phyloP scores from a whole-genome alignment of 1,140 invertebrate species.

The Lepidurus arcticus region DNA sequence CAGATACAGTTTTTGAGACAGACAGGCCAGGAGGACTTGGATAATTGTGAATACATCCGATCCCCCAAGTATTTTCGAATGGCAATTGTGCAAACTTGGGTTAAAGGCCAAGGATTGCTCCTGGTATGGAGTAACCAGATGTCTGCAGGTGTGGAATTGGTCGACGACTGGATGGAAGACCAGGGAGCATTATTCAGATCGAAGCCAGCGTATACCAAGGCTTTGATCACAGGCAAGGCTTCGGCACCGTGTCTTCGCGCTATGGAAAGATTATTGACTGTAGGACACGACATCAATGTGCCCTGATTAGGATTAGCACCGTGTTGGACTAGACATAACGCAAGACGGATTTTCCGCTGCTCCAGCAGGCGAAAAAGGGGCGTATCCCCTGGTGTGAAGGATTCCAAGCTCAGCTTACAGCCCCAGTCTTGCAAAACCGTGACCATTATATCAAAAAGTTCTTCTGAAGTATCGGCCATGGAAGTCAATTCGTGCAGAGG shows the following conservation, averaged over 20 bases:
- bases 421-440: slow-evolving; percentile 47
- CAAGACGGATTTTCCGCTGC: slow-evolving; percentile 45
- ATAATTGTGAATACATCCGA: slow-evolving; percentile 4
- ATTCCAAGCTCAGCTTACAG: slow-evolving; percentile 46
- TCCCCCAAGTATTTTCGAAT: slow-evolving; percentile 42
- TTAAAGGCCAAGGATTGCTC: slow-evolving; percentile 46
- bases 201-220: slow-evolving; percentile 42
- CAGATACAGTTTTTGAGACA: slow-evolving; percentile 5
- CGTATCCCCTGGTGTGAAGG: slow-evolving; percentile 48
- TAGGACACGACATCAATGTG: slow-evolving; percentile 39
- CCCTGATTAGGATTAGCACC: slow-evolving; percentile 46
- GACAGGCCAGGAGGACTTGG: neutral
- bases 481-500: slow-evolving; percentile 51
- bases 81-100: slow-evolving; percentile 46
- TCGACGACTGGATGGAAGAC: slow-evolving; percentile 33
- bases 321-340: slow-evolving; percentile 47
- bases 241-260: slow-evolving; percentile 45
- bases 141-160: slow-evolving; percentile 31
- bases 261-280: slow-evolving; percentile 45
- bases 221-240: slow-evolving; percentile 36
- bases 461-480: slow-evolving; percentile 39
- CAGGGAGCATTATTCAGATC: slow-evolving; percentile 34
- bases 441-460: slow-evolving; percentile 47
- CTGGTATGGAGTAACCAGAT: slow-evolving; percentile 43
- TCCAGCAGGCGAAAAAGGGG: slow-evolving; percentile 49